These are phyloP conservation scores for Sarcophaga bullata DNA, from an alignment of 1,140 invertebrate species.

Conservation along the genomic window DNA sequence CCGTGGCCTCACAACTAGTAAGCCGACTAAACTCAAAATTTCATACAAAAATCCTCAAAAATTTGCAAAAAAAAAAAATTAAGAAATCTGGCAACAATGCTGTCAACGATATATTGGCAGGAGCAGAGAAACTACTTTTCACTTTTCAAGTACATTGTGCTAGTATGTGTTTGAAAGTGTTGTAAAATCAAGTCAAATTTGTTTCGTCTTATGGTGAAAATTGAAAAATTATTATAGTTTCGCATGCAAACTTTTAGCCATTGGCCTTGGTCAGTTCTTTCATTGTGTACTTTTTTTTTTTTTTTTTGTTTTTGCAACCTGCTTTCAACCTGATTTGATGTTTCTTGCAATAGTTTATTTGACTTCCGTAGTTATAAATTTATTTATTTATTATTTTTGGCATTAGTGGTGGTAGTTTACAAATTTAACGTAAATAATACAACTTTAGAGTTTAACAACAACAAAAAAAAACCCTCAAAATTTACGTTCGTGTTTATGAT, in stretches of 20 bases:
- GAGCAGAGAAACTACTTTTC: no score
- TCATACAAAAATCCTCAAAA: no score
- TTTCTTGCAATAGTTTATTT: neutral
- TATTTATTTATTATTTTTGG: neutral
- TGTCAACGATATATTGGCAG: no score
- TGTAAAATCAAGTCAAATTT: neutral
- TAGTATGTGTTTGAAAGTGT: no score
- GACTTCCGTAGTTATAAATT: neutral
- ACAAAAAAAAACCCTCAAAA: neutral
- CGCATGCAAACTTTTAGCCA: constrained; percentile 22
- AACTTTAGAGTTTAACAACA: no score
- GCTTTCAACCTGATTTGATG: neutral
- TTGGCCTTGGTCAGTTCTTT: constrained; percentile 29
- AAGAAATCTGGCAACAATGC: no score
- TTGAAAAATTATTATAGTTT: constrained; percentile 29
- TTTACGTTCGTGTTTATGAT: constrained; percentile 9
- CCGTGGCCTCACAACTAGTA: no score
- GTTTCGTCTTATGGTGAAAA: constrained; percentile 6
- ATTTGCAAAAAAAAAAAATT: no score
- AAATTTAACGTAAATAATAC: neutral
- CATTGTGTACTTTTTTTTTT: neutral
- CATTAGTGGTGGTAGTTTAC: neutral
- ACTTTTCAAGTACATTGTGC: no score
- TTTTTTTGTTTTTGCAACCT: neutral
- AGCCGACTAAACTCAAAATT: no score